Evolutionary conservation across 2,113 vertebrate genomes (phyloP).

Genomic region (Ictalurus punctatus): DNA sequence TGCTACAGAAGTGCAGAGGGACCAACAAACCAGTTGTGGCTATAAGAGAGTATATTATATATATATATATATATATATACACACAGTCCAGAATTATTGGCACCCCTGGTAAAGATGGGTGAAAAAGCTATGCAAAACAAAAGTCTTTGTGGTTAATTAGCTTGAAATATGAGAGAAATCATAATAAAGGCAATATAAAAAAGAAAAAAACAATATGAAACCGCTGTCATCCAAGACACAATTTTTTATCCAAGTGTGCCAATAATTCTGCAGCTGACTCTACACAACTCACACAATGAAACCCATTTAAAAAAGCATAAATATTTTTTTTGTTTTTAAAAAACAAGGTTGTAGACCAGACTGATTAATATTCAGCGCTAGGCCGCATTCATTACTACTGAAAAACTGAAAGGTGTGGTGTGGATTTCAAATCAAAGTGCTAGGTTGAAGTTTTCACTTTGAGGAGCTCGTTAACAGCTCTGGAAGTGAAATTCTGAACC

Average conservation of each 20-base stretch:
- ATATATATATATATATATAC: not conserved
- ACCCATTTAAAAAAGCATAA: not conserved
- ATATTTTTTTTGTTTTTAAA: not conserved
- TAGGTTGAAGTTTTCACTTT: constrained; percentile 21
- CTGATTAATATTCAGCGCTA: constrained; percentile 9
- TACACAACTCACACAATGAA: not conserved
- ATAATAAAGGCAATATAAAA: too few species aligned
- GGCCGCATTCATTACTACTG: constrained; percentile 4
- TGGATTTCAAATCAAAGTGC: not conserved
- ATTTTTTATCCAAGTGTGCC: not conserved
- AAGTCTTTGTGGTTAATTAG: not conserved
- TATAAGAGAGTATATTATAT: not conserved
- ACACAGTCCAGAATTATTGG: not conserved
- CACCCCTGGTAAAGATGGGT: not conserved
- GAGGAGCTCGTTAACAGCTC: constrained; percentile 34
- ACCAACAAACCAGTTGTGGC: constrained; percentile 13
- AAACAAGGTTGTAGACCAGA: not conserved
- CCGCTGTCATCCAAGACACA: not conserved
- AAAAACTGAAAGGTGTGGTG: not conserved
- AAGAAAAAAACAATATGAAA: too few species aligned
- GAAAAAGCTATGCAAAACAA: not conserved
- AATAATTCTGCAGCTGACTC: not conserved
- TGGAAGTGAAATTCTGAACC: not conserved
- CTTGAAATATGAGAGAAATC: not conserved
- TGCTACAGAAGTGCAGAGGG: constrained; percentile 20